Evolutionary conservation across 2,797 vertebrate species (phyloP).

Genomic region (Merluccius polli): DNA sequence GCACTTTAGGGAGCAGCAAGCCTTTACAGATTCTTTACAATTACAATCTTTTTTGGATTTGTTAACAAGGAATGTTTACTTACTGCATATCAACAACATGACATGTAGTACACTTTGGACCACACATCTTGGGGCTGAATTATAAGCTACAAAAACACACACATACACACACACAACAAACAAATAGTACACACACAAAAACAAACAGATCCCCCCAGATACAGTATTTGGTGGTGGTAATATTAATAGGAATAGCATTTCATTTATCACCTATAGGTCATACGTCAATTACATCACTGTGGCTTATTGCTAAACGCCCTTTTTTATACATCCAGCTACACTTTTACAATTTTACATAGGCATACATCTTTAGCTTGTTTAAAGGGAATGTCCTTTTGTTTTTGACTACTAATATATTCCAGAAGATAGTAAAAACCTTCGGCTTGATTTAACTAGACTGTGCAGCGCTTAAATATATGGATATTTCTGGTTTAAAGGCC

Average conservation of each 20-base stretch:
- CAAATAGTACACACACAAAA: background rate
- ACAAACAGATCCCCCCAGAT: background rate
- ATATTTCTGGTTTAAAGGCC: slow-evolving; percentile 48
- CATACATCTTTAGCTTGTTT: background rate
- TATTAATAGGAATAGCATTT: slow-evolving; percentile 3
- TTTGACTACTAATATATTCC: background rate
- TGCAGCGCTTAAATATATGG: slow-evolving; percentile 20
- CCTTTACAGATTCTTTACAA: slow-evolving; percentile 40
- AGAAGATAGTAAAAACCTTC: background rate
- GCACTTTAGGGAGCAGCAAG: slow-evolving; percentile 54
- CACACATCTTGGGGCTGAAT: background rate
- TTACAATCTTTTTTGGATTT: slow-evolving; percentile 15
- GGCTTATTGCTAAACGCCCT: slow-evolving; percentile 2
- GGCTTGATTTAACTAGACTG: slow-evolving; percentile 7
- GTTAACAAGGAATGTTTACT: slow-evolving; percentile 26
- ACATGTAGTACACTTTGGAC: background rate
- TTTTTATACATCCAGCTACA: background rate
- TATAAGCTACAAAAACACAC: background rate
- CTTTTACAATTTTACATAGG: background rate
- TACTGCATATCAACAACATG: too few relatives aligned
- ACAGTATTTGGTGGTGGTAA: background rate
- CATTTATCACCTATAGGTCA: slow-evolving; percentile 1
- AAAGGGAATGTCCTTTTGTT: background rate
- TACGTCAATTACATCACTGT: slow-evolving; percentile 1
- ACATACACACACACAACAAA: background rate